A percentile compares a stretch with the other conserved stretches of the same genome.
These are phyloP conservation scores for Xestobium rufovillosum DNA, from an alignment of 2,888 invertebrate genomes.

Conservation along the genomic window DNA sequence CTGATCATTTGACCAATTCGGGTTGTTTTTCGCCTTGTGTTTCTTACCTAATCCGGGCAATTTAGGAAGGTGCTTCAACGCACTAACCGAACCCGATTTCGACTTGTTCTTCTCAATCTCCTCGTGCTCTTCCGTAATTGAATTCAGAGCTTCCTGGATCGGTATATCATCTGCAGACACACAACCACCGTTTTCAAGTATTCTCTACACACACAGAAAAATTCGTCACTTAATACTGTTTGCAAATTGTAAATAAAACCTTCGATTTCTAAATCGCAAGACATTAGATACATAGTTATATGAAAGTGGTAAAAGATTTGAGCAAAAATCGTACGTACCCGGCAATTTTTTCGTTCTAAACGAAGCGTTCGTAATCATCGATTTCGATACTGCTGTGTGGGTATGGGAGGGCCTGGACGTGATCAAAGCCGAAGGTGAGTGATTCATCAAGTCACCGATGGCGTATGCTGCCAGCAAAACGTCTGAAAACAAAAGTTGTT, in stretches of 20 bases:
- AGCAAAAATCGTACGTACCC: constrained; percentile 50
- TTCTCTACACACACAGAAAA: constrained; percentile 8
- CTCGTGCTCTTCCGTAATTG: constrained; percentile 64
- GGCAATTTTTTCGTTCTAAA: constrained; percentile 95
- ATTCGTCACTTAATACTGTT: too few species aligned
- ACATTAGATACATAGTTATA: too few species aligned
- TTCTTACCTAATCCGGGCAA: constrained; percentile 62
- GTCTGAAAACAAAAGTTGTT: constrained; percentile 33
- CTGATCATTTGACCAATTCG: constrained; percentile 23
- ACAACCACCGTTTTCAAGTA: too few species aligned
- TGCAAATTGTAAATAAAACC: too few species aligned
- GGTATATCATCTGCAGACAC: constrained; percentile 75
- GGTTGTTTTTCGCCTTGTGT: constrained; percentile 35
- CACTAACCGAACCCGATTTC: constrained; percentile 48
- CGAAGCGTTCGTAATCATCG: constrained; percentile 97
- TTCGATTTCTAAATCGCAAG: too few species aligned
- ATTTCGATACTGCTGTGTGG: constrained; percentile 73
- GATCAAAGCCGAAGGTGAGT: constrained; percentile 35
- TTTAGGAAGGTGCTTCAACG: constrained; percentile 54
- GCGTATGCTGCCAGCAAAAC: constrained; percentile 83
- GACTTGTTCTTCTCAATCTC: constrained; percentile 41
- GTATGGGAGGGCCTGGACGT: constrained; percentile 35
- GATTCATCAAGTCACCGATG: constrained; percentile 74
- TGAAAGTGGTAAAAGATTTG: constrained; percentile 19
- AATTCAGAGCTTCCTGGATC: constrained; percentile 63